Percentiles rank a stretch among this genome's conserved stretches.
phyloP scores from a whole-genome alignment of 2,888 invertebrate species.

The Allophyes oxyacanthae region DNA sequence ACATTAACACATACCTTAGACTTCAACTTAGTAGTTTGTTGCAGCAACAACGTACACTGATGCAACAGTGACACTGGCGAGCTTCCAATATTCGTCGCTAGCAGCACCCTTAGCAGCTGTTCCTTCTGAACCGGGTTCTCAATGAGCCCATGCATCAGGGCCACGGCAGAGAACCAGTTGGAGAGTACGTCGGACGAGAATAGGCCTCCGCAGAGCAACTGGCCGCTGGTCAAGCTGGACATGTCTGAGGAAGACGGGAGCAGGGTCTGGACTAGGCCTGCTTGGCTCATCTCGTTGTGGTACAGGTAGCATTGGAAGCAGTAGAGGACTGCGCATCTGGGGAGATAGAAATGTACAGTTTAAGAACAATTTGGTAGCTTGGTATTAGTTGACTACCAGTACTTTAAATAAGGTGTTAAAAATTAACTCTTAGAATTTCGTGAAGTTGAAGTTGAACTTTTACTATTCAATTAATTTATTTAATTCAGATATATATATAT shows the following conservation, averaged over 20 bases:
- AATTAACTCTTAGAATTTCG: too few species aligned
- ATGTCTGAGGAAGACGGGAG: constrained; percentile 95
- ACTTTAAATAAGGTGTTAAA: too few species aligned
- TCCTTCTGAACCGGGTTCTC: constrained; percentile 96
- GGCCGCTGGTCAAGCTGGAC: constrained; percentile 93
- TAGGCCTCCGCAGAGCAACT: constrained; percentile 97
- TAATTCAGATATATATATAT: too few species aligned
- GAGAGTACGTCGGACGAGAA: constrained; percentile 96
- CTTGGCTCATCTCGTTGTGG: constrained; percentile 97
- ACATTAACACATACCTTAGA: constrained; percentile 89
- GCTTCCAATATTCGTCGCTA: constrained; percentile 95
- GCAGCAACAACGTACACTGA: constrained; percentile 95
- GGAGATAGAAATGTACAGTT: constrained; percentile 22
- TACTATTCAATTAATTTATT: too few species aligned
- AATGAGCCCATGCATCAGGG: constrained; percentile 96
- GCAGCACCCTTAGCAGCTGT: constrained; percentile 96
- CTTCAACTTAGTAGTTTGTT: constrained; percentile 94
- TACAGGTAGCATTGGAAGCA: constrained; percentile 99
- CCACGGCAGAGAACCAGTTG: constrained; percentile 98
- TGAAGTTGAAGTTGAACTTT: too few species aligned
- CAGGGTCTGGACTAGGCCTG: constrained; percentile 96
- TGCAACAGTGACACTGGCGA: constrained; percentile 97
- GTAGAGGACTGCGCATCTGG: constrained; percentile 97
- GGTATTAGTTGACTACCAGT: too few species aligned
- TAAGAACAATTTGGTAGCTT: too few species aligned